Percentiles rank a stretch among this genome's conserved stretches.
Conservation (phyloP, 2,888 invertebrate genomes). For the Meliscaeva auricollis region DNA sequence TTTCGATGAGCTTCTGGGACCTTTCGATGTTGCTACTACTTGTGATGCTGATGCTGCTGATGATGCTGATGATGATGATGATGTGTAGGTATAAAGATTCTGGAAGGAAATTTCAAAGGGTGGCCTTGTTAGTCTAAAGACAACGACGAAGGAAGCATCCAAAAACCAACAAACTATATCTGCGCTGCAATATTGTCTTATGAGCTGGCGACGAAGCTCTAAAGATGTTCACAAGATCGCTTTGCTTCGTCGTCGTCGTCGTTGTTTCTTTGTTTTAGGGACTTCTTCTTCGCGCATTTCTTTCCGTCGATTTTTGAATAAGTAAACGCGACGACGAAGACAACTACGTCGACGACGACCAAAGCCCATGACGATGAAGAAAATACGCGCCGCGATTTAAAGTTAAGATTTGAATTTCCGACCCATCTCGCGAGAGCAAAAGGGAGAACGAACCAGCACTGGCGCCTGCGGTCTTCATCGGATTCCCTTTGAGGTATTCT, state of each 20-base stretch:
- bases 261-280: conserved; percentile 66
- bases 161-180: conserved; percentile 51
- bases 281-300: conserved; percentile 50
- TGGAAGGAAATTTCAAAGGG: conserved; percentile 69
- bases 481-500: conserved; percentile 74
- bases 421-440: conserved; percentile 34
- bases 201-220: conserved; percentile 61
- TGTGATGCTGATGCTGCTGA: conserved; percentile 15
- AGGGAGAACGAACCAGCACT: conserved; percentile 48
- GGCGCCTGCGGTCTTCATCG: conserved; percentile 75
- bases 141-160: conserved; percentile 18
- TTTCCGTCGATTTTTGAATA: conserved; percentile 65
- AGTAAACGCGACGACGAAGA: conserved; percentile 46
- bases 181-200: conserved; percentile 50
- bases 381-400: conserved; percentile 75
- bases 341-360: background rate
- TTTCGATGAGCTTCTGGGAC: conserved; percentile 60
- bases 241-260: background rate
- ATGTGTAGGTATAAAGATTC: conserved; percentile 41
- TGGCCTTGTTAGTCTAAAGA: conserved; percentile 71
- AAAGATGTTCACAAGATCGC: conserved; percentile 68
- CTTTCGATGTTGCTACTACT: conserved; percentile 45
- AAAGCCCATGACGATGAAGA: conserved; percentile 31
- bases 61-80: conserved; percentile 39
- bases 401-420: conserved; percentile 74